A percentile compares a stretch with the other conserved stretches of the same genome.
Evolutionary conservation across 2,113 vertebrate species (phyloP).

Genomic region (Melanerpes aurifrons): DNA sequence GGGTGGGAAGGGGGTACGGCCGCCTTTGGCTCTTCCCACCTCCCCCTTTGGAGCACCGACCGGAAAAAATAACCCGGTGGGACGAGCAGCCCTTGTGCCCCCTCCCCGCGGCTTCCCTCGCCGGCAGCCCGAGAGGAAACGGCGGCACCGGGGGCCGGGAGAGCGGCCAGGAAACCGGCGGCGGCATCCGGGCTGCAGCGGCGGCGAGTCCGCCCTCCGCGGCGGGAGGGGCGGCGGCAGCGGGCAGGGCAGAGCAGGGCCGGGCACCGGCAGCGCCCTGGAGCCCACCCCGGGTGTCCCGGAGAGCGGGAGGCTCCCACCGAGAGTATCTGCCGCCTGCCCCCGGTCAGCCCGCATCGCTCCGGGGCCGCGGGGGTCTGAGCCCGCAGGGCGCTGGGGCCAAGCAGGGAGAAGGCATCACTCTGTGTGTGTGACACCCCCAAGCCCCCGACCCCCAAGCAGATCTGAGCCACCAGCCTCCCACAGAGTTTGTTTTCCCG

Average conservation of each 20-base stretch:
- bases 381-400: too few species aligned
- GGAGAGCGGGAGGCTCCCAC: neutral
- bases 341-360: neutral
- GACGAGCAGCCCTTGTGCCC: neutral
- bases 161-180: neutral
- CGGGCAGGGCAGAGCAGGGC: neutral
- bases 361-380: neutral
- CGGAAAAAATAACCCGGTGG: conserved; percentile 27
- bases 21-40: conserved; percentile 29
- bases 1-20: neutral
- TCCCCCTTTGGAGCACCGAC: neutral
- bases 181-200: neutral
- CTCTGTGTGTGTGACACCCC: too few species aligned
- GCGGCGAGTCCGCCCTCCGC: neutral
- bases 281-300: neutral
- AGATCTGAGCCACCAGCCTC: rapidly evolving
- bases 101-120: neutral
- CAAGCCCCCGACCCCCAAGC: too few species aligned
- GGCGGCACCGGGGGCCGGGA: neutral
- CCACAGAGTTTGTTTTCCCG: neutral
- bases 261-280: too few species aligned
- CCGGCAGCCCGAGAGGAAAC: conserved; percentile 21
- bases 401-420: rapidly evolving
- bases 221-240: neutral
- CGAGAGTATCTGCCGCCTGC: neutral